Evolutionary conservation across 2,888 invertebrate species (phyloP).

Genomic region (Trachelus stipa): DNA sequence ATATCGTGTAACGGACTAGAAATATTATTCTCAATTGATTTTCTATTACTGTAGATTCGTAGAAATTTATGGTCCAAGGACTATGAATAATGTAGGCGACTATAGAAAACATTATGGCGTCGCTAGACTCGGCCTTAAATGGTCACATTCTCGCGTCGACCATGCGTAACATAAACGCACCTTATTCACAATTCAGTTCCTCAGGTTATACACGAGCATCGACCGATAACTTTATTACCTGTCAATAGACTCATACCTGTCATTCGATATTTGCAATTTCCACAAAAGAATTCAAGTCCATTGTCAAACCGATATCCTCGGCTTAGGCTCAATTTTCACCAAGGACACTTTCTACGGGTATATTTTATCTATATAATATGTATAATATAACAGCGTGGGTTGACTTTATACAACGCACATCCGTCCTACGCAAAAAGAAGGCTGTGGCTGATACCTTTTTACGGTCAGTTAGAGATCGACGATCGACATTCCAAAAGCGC

Average conservation of each 20-base stretch:
- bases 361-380: background rate
- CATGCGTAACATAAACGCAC: constrained; percentile 30
- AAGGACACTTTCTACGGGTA: background rate
- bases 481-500: background rate
- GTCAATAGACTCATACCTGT: background rate
- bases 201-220: background rate
- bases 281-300: background rate
- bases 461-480: background rate
- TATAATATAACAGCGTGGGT: constrained; percentile 3
- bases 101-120: constrained; percentile 10
- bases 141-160: constrained; percentile 38
- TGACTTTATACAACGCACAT: background rate
- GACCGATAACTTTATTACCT: background rate
- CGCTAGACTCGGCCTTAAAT: constrained; percentile 44
- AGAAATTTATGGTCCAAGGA: background rate
- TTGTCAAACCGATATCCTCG: background rate
- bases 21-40: background rate
- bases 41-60: background rate
- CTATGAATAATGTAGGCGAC: background rate
- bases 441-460: background rate
- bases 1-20: background rate
- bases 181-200: background rate
- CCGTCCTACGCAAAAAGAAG: background rate
- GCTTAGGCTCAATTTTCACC: background rate
- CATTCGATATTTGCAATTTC: background rate